Percentiles rank a stretch among this genome's conserved stretches.
These are phyloP conservation scores for Bombus pascuorum DNA, from an alignment of 1,140 invertebrate species.

Conservation along the genomic window DNA sequence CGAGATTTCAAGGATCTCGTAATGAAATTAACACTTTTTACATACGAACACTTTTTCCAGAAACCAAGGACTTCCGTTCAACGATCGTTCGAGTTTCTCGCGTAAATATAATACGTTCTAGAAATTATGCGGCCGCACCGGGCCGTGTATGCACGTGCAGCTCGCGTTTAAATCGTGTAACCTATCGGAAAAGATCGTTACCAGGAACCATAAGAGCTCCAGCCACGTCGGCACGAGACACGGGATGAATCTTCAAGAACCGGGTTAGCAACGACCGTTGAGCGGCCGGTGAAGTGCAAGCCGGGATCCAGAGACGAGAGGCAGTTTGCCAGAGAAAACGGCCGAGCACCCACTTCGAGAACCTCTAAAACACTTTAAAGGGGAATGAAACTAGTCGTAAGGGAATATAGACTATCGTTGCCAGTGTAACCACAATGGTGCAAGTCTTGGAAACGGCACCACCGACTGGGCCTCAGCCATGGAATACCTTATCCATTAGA, in stretches of 20 bases:
- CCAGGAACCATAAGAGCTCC: constrained; percentile 64
- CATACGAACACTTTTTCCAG: neutral
- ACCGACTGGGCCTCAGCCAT: neutral
- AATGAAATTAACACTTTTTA: neutral
- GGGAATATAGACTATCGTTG: constrained; percentile 60
- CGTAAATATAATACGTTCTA: constrained; percentile 11
- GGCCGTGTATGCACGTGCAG: constrained; percentile 41
- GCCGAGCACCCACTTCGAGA: constrained; percentile 58
- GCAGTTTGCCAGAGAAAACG: constrained; percentile 61
- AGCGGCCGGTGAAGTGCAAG: constrained; percentile 19
- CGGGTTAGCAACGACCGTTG: constrained; percentile 58
- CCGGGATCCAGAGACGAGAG: constrained; percentile 62
- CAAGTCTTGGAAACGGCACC: constrained; percentile 38
- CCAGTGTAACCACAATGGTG: constrained; percentile 36
- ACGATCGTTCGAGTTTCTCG: constrained; percentile 17
- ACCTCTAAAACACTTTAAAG: constrained; percentile 65
- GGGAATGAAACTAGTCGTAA: constrained; percentile 64
- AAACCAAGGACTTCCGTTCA: constrained; percentile 4
- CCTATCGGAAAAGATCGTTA: constrained; percentile 75
- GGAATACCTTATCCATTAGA: constrained; percentile 59
- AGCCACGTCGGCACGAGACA: constrained; percentile 57
- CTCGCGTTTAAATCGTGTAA: constrained; percentile 72
- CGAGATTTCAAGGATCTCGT: neutral
- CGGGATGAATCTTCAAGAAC: constrained; percentile 62
- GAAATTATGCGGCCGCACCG: constrained; percentile 21